A percentile compares a stretch with the other conserved stretches of the same genome.
Evolutionary conservation across 92 coral and sea anemone species (phyloP).

Genomic region (Epizoanthus stellaris): DNA sequence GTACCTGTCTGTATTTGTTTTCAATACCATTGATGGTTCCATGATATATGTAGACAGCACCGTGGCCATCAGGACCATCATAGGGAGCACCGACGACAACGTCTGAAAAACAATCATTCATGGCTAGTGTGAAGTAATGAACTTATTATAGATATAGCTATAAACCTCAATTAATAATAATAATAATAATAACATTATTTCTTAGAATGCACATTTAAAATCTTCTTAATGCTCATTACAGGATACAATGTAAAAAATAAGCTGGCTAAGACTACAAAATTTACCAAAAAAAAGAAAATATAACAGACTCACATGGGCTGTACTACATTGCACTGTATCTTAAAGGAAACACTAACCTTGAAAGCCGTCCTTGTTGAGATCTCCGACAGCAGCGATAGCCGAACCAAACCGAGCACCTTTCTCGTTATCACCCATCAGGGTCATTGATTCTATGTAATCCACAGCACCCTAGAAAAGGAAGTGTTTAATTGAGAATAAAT

Average conservation of each 20-base stretch:
- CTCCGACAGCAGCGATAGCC: slow-evolving; percentile 86
- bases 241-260: too few relatives aligned
- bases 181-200: too few relatives aligned
- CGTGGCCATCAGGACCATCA: slow-evolving; percentile 72
- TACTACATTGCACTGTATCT: too few relatives aligned
- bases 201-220: too few relatives aligned
- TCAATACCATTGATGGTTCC: slow-evolving; percentile 73
- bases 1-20: slow-evolving; percentile 71
- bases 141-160: not conserved
- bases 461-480: slow-evolving; percentile 66
- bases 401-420: slow-evolving; percentile 82
- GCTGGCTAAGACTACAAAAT: too few relatives aligned
- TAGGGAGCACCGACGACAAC: slow-evolving; percentile 79
- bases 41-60: slow-evolving; percentile 83
- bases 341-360: slow-evolving; percentile 57
- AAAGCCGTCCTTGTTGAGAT: slow-evolving; percentile 81
- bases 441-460: slow-evolving; percentile 47
- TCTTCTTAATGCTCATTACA: too few relatives aligned
- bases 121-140: not conserved
- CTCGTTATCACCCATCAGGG: slow-evolving; percentile 69
- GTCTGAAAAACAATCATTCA: slow-evolving; percentile 41
- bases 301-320: too few relatives aligned
- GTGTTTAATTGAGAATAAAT: not conserved
- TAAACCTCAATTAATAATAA: not conserved
- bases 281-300: too few relatives aligned